Evolutionary conservation across 2,797 vertebrate genomes (phyloP).

Genomic region (Trachurus trachurus): DNA sequence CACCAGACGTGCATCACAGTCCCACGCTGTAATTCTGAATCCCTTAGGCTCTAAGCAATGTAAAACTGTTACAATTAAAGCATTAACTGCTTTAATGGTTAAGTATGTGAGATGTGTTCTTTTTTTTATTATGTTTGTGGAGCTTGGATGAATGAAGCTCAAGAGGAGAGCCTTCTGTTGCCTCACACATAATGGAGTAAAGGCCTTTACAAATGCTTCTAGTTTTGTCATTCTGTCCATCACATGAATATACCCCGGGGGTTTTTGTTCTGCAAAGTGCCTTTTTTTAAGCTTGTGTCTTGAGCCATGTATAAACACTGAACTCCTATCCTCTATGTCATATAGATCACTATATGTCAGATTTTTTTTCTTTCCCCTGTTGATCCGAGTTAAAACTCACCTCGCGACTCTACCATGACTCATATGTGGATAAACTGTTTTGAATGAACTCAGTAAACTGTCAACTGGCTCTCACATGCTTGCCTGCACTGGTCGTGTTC

Average conservation of each 20-base stretch:
- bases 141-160: slow-evolving; percentile 46
- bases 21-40: slow-evolving; percentile 50
- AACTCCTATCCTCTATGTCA: slow-evolving; percentile 42
- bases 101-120: slow-evolving; percentile 63
- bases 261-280: slow-evolving; percentile 70
- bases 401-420: slow-evolving; percentile 33
- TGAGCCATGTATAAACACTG: slow-evolving; percentile 69
- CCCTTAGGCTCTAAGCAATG: slow-evolving; percentile 45
- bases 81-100: slow-evolving; percentile 66
- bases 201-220: slow-evolving; percentile 53
- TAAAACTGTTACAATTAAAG: slow-evolving; percentile 75
- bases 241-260: slow-evolving; percentile 39
- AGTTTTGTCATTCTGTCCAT: slow-evolving; percentile 46
- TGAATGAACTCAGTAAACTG: slow-evolving; percentile 48
- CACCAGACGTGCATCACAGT: slow-evolving; percentile 40
- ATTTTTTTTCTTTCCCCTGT: slow-evolving; percentile 6
- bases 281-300: slow-evolving; percentile 63
- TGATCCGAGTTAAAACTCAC: slow-evolving; percentile 38
- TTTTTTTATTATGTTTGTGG: slow-evolving; percentile 27
- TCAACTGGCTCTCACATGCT: slow-evolving; percentile 17
- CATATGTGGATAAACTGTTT: slow-evolving; percentile 32
- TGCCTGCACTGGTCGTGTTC: slow-evolving; percentile 48
- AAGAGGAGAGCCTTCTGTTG: slow-evolving; percentile 40
- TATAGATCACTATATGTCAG: slow-evolving; percentile 47
- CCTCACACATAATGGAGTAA: slow-evolving; percentile 61